Evolutionary conservation across 2,888 invertebrate genomes (phyloP).

Genomic region (Plebejus melissa): DNA sequence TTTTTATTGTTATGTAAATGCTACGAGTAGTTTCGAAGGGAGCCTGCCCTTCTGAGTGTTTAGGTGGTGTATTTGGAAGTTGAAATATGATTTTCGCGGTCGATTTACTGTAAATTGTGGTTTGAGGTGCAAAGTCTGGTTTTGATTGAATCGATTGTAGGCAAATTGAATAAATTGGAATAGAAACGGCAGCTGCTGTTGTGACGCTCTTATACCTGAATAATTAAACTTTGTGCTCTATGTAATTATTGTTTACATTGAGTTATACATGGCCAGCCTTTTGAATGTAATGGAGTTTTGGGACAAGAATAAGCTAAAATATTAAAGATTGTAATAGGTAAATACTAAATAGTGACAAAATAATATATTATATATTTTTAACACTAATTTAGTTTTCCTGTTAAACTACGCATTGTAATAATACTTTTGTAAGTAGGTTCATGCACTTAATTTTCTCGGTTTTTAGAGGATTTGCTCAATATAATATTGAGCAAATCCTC

Average conservation of each 20-base stretch:
- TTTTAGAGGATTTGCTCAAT: too few species aligned
- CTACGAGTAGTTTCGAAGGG: constrained; percentile 68
- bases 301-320: too few species aligned
- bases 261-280: too few species aligned
- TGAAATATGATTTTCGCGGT: constrained; percentile 60
- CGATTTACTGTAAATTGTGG: constrained; percentile 48
- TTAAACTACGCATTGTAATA: too few species aligned
- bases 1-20: constrained; percentile 80
- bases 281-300: too few species aligned
- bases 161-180: neutral
- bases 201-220: neutral
- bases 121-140: neutral
- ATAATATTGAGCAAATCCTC: too few species aligned
- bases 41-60: constrained; percentile 68
- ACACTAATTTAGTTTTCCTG: too few species aligned
- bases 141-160: neutral
- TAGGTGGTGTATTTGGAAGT: constrained; percentile 53
- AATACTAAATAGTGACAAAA: too few species aligned
- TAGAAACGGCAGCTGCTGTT: neutral
- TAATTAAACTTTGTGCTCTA: neutral
- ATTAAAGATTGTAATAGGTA: too few species aligned
- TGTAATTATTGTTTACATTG: neutral
- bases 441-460: too few species aligned
- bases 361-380: too few species aligned
- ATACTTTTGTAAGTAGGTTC: too few species aligned